These are phyloP conservation scores for Drosophila rhopaloa DNA, from an alignment of 1,140 invertebrate species.

Conservation along the genomic window DNA sequence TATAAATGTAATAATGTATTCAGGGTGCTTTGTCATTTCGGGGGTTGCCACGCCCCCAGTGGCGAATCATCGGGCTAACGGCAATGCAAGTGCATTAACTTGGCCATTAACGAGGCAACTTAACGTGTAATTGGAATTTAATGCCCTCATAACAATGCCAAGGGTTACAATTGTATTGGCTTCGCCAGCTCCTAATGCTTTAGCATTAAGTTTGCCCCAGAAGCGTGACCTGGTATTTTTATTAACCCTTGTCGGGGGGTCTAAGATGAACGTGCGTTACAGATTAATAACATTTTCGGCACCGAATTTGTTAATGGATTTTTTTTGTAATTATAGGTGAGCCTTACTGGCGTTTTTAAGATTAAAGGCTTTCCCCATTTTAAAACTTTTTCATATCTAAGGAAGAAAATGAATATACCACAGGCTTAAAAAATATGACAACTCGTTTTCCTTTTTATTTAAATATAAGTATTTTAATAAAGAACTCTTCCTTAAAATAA, in stretches of 20 bases:
- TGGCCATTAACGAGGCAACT: conserved; percentile 71
- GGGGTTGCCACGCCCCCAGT: conserved; percentile 39
- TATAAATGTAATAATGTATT: conserved; percentile 58
- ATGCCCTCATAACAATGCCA: conserved; percentile 60
- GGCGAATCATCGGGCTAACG: conserved; percentile 34
- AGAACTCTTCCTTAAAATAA: background rate
- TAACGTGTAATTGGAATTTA: conserved; percentile 79
- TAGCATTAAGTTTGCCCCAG: conserved; percentile 36
- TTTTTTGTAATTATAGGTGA: too few species aligned
- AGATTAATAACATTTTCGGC: background rate
- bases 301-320: conserved; percentile 3
- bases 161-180: conserved; percentile 63
- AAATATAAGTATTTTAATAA: background rate
- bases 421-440: too few species aligned
- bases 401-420: too few species aligned
- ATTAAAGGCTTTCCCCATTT: too few species aligned
- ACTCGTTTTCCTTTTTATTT: background rate
- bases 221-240: conserved; percentile 48
- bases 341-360: too few species aligned
- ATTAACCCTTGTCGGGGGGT: conserved; percentile 16
- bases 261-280: conserved; percentile 12
- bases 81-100: conserved; percentile 65
- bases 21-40: conserved; percentile 46
- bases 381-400: too few species aligned
- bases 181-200: conserved; percentile 26